A percentile compares a stretch with the other conserved stretches of the same genome.
These are phyloP conservation scores for Andrena camellia DNA, from an alignment of 2,888 invertebrate genomes.

Conservation along the genomic window DNA sequence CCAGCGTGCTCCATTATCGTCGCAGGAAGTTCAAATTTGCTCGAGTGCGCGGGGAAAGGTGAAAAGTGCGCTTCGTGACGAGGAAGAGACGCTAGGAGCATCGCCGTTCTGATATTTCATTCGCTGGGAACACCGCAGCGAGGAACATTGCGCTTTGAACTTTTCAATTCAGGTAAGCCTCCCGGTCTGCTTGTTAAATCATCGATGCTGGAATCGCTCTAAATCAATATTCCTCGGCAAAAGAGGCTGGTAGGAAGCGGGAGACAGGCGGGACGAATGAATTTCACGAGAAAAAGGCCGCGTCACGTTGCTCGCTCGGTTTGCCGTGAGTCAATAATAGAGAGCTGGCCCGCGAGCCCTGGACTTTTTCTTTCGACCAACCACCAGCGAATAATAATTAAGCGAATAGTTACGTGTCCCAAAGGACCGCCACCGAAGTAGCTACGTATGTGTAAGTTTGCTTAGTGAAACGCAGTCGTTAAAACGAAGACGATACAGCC, in stretches of 20 bases:
- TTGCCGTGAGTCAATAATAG: background rate
- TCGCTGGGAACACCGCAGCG: background rate
- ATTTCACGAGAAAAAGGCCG: background rate
- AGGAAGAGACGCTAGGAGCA: slow-evolving; percentile 15
- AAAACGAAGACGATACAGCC: too few species aligned
- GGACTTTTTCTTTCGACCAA: background rate
- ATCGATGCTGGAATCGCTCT: too few species aligned
- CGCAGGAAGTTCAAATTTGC: slow-evolving; percentile 50
- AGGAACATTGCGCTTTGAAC: slow-evolving; percentile 4
- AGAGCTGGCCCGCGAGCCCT: background rate
- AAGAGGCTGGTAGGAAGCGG: background rate
- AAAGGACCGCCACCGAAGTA: too few species aligned
- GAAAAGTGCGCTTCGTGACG: slow-evolving; percentile 49
- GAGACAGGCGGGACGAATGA: background rate
- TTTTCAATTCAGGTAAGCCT: background rate
- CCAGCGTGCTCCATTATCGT: slow-evolving; percentile 45
- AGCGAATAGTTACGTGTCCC: too few species aligned
- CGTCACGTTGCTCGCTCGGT: background rate
- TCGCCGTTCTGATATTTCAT: slow-evolving; percentile 44
- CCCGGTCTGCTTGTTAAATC: too few species aligned
- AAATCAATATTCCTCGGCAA: too few species aligned
- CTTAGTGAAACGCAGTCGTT: too few species aligned
- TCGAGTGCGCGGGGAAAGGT: slow-evolving; percentile 55
- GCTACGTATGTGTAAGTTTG: too few species aligned
- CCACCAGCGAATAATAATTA: background rate